Conservation (phyloP, 2,113 vertebrate species). For the Bucco capensis region DNA sequence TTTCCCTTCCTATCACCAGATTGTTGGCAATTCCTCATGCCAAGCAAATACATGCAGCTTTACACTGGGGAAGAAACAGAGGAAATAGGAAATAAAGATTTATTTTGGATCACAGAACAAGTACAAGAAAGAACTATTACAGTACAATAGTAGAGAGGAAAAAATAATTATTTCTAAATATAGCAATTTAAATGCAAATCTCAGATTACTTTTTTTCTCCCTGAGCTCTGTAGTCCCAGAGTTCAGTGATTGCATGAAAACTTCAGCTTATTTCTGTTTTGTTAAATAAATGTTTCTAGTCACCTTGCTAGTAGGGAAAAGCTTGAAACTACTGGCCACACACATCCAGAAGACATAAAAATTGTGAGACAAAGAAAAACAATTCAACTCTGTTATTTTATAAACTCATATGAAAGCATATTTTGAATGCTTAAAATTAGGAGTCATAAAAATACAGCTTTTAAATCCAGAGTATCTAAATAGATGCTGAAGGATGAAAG, state of each 20-base stretch:
- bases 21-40: background rate
- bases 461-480: background rate
- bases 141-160: background rate
- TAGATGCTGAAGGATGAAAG: background rate
- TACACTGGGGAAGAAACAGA: background rate
- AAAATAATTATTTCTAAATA: background rate
- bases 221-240: background rate
- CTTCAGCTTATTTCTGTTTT: background rate
- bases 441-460: background rate
- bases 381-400: background rate
- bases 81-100: background rate
- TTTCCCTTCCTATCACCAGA: background rate
- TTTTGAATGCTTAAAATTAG: background rate
- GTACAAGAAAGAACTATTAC: background rate
- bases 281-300: background rate
- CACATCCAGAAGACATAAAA: background rate
- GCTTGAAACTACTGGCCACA: background rate
- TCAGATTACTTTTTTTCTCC: background rate
- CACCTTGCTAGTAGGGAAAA: background rate
- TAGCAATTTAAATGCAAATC: background rate
- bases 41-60: background rate
- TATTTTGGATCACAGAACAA: background rate
- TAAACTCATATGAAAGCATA: background rate
- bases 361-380: background rate
- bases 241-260: background rate